Evolutionary conservation across 2,797 vertebrate genomes (phyloP).

Genomic region (Myotis vivesi): DNA sequence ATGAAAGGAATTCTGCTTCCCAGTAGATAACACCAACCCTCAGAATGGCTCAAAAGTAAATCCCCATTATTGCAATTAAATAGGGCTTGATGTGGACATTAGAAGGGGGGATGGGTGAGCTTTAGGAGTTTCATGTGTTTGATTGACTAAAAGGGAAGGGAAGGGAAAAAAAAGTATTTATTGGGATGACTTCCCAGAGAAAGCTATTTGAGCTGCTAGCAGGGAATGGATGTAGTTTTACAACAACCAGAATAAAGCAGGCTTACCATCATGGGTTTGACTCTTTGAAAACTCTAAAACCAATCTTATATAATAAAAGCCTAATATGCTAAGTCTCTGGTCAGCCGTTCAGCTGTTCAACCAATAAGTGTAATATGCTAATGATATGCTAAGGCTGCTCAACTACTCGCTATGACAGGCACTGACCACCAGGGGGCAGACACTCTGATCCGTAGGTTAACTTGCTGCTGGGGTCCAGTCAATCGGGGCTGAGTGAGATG

Average conservation of each 20-base stretch:
- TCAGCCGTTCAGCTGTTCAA: too few species aligned
- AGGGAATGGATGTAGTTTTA: neutral
- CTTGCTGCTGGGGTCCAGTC: too few species aligned
- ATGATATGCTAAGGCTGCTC: too few species aligned
- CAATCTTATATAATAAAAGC: neutral
- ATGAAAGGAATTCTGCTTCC: neutral
- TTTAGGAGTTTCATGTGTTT: neutral
- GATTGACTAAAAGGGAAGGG: neutral
- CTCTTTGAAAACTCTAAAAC: constrained; percentile 13
- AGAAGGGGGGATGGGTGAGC: neutral
- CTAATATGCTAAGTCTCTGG: too few species aligned
- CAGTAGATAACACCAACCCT: constrained; percentile 26
- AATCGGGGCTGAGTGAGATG: too few species aligned
- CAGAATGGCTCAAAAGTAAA: constrained; percentile 30
- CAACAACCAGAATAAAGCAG: neutral
- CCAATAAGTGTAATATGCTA: too few species aligned
- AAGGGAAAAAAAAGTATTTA: neutral
- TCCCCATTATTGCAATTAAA: constrained; percentile 40
- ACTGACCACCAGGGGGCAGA: too few species aligned
- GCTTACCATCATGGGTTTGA: neutral
- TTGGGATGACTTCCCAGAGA: neutral
- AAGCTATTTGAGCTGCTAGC: neutral
- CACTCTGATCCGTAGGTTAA: too few species aligned
- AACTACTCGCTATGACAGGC: too few species aligned
- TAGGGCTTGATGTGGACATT: neutral